Base-by-base conservation (phyloP, 2,113 vertebrate species). In the Australoheros scitulus region DNA sequence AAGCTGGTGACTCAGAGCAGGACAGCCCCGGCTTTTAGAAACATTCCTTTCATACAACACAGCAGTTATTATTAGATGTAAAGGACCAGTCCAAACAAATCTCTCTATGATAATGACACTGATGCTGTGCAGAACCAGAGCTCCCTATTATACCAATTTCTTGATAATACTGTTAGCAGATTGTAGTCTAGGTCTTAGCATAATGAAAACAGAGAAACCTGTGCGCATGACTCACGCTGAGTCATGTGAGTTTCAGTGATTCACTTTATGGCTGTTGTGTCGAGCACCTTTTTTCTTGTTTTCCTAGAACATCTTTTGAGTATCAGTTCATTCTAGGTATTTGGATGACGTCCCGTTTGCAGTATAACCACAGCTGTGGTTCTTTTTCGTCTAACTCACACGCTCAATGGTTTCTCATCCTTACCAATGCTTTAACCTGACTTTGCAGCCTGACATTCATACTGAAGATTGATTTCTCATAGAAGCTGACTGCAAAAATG, bases 11-110 rank as follows among this genome's bases (percentile, higher is more conserved):
- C 41, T 79, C 61, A 86, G 77, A 86, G 29, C 86, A 89, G 85
- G 50, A 57, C 41, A 15, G 43, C 22, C 17, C 38, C 0, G 55
- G 56, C 70, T 59, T 87, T 79, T 18, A 50, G 56, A 34, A 77
- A 88, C 81, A 91, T 89, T 92, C 86, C 77, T 91, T 79, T 87
- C 22, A 18, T 4, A 13, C 14, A 57, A 75, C 77, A 55, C 79
- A 86, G 52, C 24, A 2, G 76, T 52, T 85, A 82, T 7, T 65
- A 59, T 82, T 84, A 80, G 81, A 90, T 56, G 26, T 76, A 82
- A 79, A 88, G 83, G 80, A 59, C 11, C 52, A 58, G 61, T 38
- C 57, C 63, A n/a, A 43, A 76, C 47, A 85, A 61, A 56, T 10
- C 32, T n/a, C 24, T 47, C 13, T 75, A 29, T 78, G 59, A 61